Conservation (phyloP, 37 sponge, comb jelly and placozoan genomes). For the Cliona cf. orientalis region DNA sequence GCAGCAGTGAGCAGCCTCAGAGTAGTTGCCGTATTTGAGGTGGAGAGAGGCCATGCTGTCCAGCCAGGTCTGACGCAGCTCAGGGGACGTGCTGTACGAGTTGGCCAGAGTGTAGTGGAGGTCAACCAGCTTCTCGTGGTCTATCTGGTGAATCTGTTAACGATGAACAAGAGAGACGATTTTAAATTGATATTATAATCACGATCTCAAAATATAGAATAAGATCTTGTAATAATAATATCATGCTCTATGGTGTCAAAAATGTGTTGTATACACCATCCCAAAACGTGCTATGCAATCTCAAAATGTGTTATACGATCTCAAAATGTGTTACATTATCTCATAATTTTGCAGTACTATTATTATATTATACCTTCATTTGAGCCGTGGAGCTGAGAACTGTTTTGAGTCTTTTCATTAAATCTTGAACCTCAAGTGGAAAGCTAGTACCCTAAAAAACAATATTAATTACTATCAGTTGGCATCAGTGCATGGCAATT, state of each 20-base stretch:
- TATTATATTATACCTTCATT: constrained; percentile 75
- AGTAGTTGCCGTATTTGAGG: constrained; percentile 74
- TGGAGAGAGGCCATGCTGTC: constrained; percentile 83
- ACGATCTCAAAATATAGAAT: too few relatives aligned
- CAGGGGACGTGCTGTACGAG: constrained; percentile 84
- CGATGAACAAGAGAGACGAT: not conserved
- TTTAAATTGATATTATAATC: too few relatives aligned
- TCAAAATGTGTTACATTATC: not conserved
- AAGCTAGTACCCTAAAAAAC: constrained; percentile 62
- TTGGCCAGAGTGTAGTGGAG: constrained; percentile 90
- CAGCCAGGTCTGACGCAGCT: constrained; percentile 92
- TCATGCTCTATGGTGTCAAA: too few relatives aligned
- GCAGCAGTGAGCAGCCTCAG: constrained; percentile 94
- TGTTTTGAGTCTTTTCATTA: constrained; percentile 79
- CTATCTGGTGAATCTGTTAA: constrained; percentile 77
- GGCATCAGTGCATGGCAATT: not conserved
- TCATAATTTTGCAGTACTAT: not conserved
- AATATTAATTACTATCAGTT: not conserved
- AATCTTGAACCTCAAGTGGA: constrained; percentile 77
- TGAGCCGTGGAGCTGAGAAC: constrained; percentile 82
- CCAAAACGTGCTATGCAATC: not conserved
- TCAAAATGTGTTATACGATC: too few relatives aligned
- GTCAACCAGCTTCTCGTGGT: constrained; percentile 88
- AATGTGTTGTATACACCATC: too few relatives aligned
- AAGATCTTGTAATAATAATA: too few relatives aligned